Conservation (phyloP, 1,140 invertebrate genomes). For the Drosophila pseudoobscura region DNA sequence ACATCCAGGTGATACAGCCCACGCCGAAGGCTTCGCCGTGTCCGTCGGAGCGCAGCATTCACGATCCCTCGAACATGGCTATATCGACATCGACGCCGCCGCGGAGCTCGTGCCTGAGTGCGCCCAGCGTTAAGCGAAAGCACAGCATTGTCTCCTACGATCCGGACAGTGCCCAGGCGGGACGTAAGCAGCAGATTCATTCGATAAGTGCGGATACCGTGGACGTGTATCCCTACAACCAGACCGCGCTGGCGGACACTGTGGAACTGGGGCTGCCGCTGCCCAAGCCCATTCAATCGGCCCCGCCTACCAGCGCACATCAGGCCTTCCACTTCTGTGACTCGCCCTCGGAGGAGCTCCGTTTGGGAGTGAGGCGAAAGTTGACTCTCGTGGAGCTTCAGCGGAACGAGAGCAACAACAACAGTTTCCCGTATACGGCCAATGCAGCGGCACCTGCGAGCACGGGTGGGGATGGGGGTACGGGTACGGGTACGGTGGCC, state of each 20-base stretch:
- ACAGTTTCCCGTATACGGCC: constrained; percentile 64
- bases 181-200: constrained; percentile 78
- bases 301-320: constrained; percentile 52
- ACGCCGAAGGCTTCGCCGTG: constrained; percentile 92
- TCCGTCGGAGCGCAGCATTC: constrained; percentile 86
- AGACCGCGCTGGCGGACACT: constrained; percentile 24
- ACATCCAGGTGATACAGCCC: constrained; percentile 90
- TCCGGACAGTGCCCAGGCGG: constrained; percentile 75
- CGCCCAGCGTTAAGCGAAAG: constrained; percentile 66
- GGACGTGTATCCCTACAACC: constrained; percentile 79
- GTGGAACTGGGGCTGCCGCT: constrained; percentile 49
- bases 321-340: constrained; percentile 67
- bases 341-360: constrained; percentile 74
- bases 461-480: neutral
- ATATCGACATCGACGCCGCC: neutral
- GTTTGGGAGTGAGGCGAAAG: constrained; percentile 69
- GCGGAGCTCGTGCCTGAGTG: constrained; percentile 33
- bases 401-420: constrained; percentile 65
- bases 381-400: constrained; percentile 73
- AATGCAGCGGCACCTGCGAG: constrained; percentile 53
- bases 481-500: constrained; percentile 32
- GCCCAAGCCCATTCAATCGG: constrained; percentile 59
- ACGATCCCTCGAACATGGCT: constrained; percentile 35
- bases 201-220: constrained; percentile 81
- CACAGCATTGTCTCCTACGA: constrained; percentile 82